Conservation (phyloP, 1,140 invertebrate species). For the Atopsyche davidsoni region DNA sequence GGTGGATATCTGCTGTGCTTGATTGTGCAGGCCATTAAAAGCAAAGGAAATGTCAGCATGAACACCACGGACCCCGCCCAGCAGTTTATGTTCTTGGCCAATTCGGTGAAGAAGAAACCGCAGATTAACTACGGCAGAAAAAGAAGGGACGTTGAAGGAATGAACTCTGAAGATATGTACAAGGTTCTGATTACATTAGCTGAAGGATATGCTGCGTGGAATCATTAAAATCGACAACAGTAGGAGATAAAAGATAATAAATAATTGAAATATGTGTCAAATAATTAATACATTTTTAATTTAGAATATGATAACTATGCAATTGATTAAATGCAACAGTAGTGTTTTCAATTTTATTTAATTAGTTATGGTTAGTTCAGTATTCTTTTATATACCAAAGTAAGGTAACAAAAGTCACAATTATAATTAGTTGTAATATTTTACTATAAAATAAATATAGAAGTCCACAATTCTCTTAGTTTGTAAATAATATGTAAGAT, state of each 20-base stretch:
- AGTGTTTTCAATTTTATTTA: too few species aligned
- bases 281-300: too few species aligned
- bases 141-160: slow-evolving; percentile 36
- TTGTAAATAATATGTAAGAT: not conserved
- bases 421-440: too few species aligned
- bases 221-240: too few species aligned
- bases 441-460: too few species aligned
- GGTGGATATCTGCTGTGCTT: slow-evolving; percentile 70
- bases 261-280: too few species aligned
- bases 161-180: slow-evolving; percentile 47
- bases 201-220: slow-evolving; percentile 50
- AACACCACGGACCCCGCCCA: slow-evolving; percentile 31
- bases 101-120: slow-evolving; percentile 44
- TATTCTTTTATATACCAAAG: too few species aligned
- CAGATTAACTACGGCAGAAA: slow-evolving; percentile 38
- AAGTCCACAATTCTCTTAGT: not conserved
- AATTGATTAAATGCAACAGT: too few species aligned
- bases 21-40: slow-evolving; percentile 62
- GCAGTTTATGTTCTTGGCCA: slow-evolving; percentile 36
- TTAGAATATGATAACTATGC: too few species aligned
- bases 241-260: too few species aligned
- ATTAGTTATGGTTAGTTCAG: too few species aligned
- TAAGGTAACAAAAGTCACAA: too few species aligned
- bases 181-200: slow-evolving; percentile 45
- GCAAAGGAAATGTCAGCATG: slow-evolving; percentile 39